phyloP scores from a whole-genome alignment of 35 echinoderm and acorn worm species.

The Heliocidaris tuberculata region DNA sequence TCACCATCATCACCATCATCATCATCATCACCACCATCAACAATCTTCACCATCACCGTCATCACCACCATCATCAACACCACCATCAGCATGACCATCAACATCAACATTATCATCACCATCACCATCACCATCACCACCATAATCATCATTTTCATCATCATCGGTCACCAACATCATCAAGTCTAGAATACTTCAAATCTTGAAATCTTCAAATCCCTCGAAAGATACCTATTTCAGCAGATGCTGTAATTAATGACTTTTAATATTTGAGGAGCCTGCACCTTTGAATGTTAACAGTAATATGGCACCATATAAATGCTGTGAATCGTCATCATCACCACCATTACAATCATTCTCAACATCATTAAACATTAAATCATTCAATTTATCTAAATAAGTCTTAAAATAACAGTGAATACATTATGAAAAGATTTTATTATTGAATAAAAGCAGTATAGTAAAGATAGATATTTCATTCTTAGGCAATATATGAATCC shows the following conservation, averaged over 20 bases:
- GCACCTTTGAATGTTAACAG: no score
- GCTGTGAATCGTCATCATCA: not conserved
- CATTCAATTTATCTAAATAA: no score
- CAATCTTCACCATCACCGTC: not conserved
- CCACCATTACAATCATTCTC: not conserved
- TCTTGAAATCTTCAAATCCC: no score
- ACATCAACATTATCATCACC: not conserved
- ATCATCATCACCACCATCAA: slow-evolving; percentile 27
- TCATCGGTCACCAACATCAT: no score
- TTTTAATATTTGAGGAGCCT: no score
- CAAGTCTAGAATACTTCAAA: no score
- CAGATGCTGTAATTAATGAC: no score
- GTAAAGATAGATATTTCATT: slow-evolving; percentile 14
- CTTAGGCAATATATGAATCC: not conserved
- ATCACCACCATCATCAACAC: slow-evolving; percentile 8
- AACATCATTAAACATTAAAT: not conserved
- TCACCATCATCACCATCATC: slow-evolving; percentile 27
- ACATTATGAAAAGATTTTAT: slow-evolving; percentile 16
- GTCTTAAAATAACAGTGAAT: not conserved
- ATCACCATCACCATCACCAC: no score
- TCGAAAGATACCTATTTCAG: no score
- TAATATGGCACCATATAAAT: no score
- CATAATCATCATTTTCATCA: no score
- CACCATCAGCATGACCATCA: not conserved
- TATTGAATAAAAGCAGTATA: slow-evolving; percentile 5